A percentile compares a stretch with the other conserved stretches of the same genome.
phyloP scores from a whole-genome alignment of 2,888 invertebrate genomes.

The Andrena fulva region DNA sequence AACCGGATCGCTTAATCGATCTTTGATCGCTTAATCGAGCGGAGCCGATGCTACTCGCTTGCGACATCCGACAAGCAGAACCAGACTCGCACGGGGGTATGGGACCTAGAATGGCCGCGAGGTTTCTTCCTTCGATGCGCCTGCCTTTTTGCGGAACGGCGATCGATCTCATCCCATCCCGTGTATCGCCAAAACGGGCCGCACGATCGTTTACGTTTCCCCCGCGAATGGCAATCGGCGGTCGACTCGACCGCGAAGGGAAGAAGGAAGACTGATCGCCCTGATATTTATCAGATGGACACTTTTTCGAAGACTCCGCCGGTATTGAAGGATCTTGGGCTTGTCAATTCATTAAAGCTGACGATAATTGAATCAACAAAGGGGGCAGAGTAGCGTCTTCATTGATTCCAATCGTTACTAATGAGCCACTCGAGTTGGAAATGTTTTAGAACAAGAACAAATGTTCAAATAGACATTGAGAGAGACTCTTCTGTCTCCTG shows the following conservation, averaged over 20 bases:
- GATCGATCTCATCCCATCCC: slow-evolving; percentile 52
- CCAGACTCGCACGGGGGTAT: slow-evolving; percentile 15
- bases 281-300: no score
- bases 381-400: no score
- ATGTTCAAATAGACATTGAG: no score
- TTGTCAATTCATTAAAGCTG: no score
- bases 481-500: not conserved
- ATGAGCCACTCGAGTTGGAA: no score
- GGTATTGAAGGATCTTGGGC: no score
- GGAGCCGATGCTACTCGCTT: slow-evolving; percentile 64
- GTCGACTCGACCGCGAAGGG: not conserved
- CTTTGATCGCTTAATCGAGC: slow-evolving; percentile 68
- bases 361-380: no score
- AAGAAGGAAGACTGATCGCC: no score
- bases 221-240: slow-evolving; percentile 36
- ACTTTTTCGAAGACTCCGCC: no score
- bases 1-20: slow-evolving; percentile 67
- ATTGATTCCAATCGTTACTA: no score
- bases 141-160: slow-evolving; percentile 34
- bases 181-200: slow-evolving; percentile 41
- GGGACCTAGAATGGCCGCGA: slow-evolving; percentile 46
- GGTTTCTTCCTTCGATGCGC: slow-evolving; percentile 35
- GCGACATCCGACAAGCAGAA: slow-evolving; percentile 60
- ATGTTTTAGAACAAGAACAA: no score
- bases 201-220: slow-evolving; percentile 24